Evolutionary conservation across 2,888 invertebrate genomes (phyloP).

Genomic region (Timandra comae): DNA sequence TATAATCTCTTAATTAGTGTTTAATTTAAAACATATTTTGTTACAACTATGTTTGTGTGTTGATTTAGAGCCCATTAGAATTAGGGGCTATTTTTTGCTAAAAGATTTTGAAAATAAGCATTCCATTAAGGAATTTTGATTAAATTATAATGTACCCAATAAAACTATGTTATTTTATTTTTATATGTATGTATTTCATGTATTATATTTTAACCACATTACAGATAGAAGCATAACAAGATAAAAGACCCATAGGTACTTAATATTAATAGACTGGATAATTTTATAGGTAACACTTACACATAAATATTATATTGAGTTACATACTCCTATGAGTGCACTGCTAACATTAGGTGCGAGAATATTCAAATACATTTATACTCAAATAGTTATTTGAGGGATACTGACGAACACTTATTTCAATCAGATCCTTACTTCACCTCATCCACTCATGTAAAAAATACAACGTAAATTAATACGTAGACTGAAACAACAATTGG

Average conservation of each 20-base stretch:
- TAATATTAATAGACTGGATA: conserved; percentile 31
- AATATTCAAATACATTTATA: conserved; percentile 13
- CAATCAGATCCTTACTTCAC: no score
- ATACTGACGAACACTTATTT: conserved; percentile 2
- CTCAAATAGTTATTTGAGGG: conserved; percentile 14
- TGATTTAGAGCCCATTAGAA: neutral
- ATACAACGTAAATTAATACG: conserved; percentile 18
- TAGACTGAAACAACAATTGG: conserved; percentile 37
- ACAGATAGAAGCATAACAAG: conserved; percentile 32
- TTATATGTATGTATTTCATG: conserved; percentile 41
- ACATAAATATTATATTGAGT: conserved; percentile 22
- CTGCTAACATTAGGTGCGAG: conserved; percentile 36
- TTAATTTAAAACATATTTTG: no score
- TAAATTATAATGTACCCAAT: conserved; percentile 8
- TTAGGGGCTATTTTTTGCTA: conserved; percentile 4
- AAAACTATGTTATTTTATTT: conserved; percentile 11
- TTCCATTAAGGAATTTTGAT: conserved; percentile 1
- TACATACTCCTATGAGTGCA: conserved; percentile 35
- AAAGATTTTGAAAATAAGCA: conserved; percentile 2
- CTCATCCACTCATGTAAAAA: conserved; percentile 25
- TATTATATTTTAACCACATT: conserved; percentile 29
- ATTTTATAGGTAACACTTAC: conserved; percentile 39
- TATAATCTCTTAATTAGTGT: no score
- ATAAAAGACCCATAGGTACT: conserved; percentile 26
- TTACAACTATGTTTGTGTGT: no score